Evolutionary conservation across 1,140 invertebrate genomes (phyloP).

Genomic region (Drosophila leontia): DNA sequence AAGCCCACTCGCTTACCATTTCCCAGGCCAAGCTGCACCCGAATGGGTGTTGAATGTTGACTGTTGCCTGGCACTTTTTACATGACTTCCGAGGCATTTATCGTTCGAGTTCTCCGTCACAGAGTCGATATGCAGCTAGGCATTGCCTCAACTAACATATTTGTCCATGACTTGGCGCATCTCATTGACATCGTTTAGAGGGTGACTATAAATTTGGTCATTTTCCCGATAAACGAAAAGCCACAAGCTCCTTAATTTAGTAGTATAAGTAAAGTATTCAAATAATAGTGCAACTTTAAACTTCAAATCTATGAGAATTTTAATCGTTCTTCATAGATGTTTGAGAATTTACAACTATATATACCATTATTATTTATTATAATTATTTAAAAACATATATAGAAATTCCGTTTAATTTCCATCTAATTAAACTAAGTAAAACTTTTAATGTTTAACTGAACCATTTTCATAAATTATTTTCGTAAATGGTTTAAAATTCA

Average conservation of each 20-base stretch:
- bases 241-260: neutral
- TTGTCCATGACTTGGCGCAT: neutral
- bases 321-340: too few species aligned
- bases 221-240: neutral
- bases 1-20: conserved; percentile 13
- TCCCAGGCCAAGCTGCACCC: conserved; percentile 12
- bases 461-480: neutral
- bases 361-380: too few species aligned
- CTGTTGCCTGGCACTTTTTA: conserved; percentile 20
- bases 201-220: neutral
- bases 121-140: conserved; percentile 3
- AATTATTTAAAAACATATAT: too few species aligned
- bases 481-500: neutral
- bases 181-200: conserved; percentile 8
- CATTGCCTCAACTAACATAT: conserved; percentile 11
- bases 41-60: conserved; percentile 4
- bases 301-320: too few species aligned
- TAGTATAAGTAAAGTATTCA: too few species aligned
- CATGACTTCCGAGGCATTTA: conserved; percentile 26
- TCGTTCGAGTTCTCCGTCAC: conserved; percentile 2
- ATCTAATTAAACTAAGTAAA: neutral
- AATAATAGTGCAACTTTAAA: too few species aligned
- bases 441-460: neutral
- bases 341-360: too few species aligned
- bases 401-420: neutral